Percentiles rank a stretch among this genome's conserved stretches.
Conservation (phyloP, 2,113 vertebrate species). For the Globicephala melas region DNA sequence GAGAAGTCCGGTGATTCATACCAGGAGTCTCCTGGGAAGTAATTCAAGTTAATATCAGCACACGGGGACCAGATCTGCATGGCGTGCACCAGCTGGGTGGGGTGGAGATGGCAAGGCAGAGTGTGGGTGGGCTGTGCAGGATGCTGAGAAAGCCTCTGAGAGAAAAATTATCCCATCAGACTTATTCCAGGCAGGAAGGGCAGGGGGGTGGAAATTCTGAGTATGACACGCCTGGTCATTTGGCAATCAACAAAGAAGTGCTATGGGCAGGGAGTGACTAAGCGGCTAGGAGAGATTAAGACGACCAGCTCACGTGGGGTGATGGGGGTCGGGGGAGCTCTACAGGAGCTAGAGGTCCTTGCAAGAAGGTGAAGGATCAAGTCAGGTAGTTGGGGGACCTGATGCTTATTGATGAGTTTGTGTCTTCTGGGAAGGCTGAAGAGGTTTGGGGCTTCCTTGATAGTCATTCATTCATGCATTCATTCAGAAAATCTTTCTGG, state of each 20-base stretch:
- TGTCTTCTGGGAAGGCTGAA: not conserved
- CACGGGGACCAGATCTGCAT: not conserved
- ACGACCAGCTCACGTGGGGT: not conserved
- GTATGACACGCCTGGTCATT: not conserved
- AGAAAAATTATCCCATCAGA: not conserved
- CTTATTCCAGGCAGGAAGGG: not conserved
- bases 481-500: not conserved
- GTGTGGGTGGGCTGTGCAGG: not conserved
- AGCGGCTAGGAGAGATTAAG: not conserved
- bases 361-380: not conserved
- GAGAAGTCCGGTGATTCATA: not conserved
- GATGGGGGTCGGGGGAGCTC: fast-evolving
- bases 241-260: too few relatives aligned
- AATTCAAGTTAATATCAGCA: not conserved
- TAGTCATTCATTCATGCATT: not conserved
- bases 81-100: not conserved
- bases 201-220: not conserved
- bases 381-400: not conserved
- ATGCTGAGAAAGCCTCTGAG: not conserved
- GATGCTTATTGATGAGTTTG: not conserved
- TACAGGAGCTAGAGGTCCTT: not conserved
- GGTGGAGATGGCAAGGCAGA: not conserved
- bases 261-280: too few relatives aligned
- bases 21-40: not conserved
- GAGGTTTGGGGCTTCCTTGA: not conserved